A percentile compares a stretch with the other conserved stretches of the same genome.
phyloP scores from a whole-genome alignment of 2,797 vertebrate genomes.

The Enoplosus armatus region DNA sequence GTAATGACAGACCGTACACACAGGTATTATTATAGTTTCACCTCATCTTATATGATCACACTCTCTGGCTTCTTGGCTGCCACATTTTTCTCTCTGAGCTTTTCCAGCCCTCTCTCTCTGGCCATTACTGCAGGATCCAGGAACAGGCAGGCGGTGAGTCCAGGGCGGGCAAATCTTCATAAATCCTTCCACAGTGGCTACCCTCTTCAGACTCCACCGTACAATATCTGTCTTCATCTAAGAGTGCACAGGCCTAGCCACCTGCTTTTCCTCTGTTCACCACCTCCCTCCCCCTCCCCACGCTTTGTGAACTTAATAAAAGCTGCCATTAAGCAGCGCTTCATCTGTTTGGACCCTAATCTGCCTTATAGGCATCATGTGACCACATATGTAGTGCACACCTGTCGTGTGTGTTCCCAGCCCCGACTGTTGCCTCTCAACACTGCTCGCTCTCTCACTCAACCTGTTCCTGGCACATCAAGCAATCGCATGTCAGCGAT shows the following conservation, averaged over 20 bases:
- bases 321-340: constrained; percentile 85
- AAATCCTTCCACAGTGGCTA: constrained; percentile 77
- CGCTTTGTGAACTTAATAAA: constrained; percentile 85
- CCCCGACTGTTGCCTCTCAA: constrained; percentile 70
- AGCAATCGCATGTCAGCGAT: constrained; percentile 58
- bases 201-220: constrained; percentile 73
- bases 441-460: constrained; percentile 63
- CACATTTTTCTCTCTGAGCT: constrained; percentile 54
- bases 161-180: constrained; percentile 73
- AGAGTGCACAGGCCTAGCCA: constrained; percentile 75
- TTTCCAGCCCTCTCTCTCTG: constrained; percentile 58
- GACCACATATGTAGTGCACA: constrained; percentile 85
- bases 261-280: constrained; percentile 79
- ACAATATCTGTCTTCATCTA: constrained; percentile 83
- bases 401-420: constrained; percentile 80
- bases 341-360: constrained; percentile 85
- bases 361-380: constrained; percentile 85
- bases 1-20: constrained; percentile 16
- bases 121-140: constrained; percentile 57
- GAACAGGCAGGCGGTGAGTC: constrained; percentile 66
- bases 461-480: constrained; percentile 85
- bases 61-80: constrained; percentile 33
- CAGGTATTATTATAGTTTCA: constrained; percentile 44
- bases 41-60: constrained; percentile 51
- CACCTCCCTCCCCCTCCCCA: constrained; percentile 34